A percentile compares a stretch with the other conserved stretches of the same genome.
Conservation (phyloP, 2,113 vertebrate species). For the Isurus oxyrinchus region DNA sequence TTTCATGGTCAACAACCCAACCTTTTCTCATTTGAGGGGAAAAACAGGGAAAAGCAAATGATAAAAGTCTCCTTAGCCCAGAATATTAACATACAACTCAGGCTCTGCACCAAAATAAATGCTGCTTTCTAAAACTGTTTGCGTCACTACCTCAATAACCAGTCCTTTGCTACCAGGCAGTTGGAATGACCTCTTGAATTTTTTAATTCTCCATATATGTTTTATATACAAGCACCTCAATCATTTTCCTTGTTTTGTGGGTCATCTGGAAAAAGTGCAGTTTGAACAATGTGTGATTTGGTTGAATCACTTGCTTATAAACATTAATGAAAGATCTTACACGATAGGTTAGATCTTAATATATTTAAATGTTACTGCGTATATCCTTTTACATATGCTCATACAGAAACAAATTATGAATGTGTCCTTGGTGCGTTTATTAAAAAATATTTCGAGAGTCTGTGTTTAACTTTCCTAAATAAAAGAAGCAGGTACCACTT, state of each 20-base stretch:
- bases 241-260: neutral
- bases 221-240: neutral
- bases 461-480: neutral
- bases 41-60: neutral
- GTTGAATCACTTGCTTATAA: neutral
- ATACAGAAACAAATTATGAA: neutral
- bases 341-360: neutral
- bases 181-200: neutral
- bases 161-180: neutral
- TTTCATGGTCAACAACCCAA: neutral
- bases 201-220: neutral
- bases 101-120: neutral
- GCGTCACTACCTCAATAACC: neutral
- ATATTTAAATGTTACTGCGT: neutral
- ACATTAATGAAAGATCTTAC: neutral
- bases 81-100: neutral
- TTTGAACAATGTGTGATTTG: neutral
- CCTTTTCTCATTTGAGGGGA: neutral
- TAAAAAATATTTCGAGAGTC: neutral
- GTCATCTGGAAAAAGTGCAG: neutral
- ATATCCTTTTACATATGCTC: neutral
- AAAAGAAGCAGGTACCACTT: neutral
- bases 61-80: neutral
- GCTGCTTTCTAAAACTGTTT: neutral
- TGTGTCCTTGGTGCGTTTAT: neutral